These are phyloP conservation scores for Chymomyza amoena DNA, from an alignment of 2,888 invertebrate genomes.

Conservation along the genomic window DNA sequence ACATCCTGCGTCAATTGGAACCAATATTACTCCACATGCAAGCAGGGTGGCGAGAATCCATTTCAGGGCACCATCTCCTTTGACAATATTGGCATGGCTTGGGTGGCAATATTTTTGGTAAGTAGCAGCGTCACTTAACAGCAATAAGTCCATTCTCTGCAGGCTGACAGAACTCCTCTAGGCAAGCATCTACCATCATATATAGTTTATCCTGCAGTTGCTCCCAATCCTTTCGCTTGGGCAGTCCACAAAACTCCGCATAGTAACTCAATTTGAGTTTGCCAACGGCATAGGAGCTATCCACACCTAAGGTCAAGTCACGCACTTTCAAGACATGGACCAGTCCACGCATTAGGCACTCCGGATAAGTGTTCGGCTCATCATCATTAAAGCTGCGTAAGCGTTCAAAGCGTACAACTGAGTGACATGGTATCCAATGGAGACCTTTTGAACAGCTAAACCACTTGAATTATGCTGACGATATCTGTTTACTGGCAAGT, in stretches of 20 bases:
- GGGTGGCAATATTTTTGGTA: slow-evolving; percentile 99
- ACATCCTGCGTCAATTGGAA: slow-evolving; percentile 98
- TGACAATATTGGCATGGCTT: slow-evolving; percentile 99
- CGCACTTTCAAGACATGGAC: slow-evolving; percentile 85
- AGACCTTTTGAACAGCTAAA: too few species aligned
- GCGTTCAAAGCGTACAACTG: slow-evolving; percentile 88
- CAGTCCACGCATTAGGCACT: slow-evolving; percentile 82
- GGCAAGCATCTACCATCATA: slow-evolving; percentile 88
- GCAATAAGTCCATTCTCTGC: background rate
- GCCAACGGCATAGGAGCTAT: slow-evolving; percentile 84
- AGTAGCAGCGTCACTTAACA: slow-evolving; percentile 77
- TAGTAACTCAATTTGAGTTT: slow-evolving; percentile 98
- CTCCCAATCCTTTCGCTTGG: slow-evolving; percentile 84
- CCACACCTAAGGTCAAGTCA: slow-evolving; percentile 91
- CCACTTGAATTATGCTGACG: too few species aligned
- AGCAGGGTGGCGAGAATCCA: slow-evolving; percentile 95
- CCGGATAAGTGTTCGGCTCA: slow-evolving; percentile 83
- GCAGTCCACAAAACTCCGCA: slow-evolving; percentile 89
- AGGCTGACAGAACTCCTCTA: slow-evolving; percentile 90
- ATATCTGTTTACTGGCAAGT: too few species aligned
- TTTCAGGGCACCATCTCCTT: slow-evolving; percentile 99
- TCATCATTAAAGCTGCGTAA: slow-evolving; percentile 84
- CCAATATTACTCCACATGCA: slow-evolving; percentile 97
- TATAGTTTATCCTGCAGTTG: slow-evolving; percentile 82
- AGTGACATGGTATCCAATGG: too few species aligned